These are phyloP conservation scores for Argyresthia goedartella DNA, from an alignment of 2,888 invertebrate species.

Conservation along the genomic window DNA sequence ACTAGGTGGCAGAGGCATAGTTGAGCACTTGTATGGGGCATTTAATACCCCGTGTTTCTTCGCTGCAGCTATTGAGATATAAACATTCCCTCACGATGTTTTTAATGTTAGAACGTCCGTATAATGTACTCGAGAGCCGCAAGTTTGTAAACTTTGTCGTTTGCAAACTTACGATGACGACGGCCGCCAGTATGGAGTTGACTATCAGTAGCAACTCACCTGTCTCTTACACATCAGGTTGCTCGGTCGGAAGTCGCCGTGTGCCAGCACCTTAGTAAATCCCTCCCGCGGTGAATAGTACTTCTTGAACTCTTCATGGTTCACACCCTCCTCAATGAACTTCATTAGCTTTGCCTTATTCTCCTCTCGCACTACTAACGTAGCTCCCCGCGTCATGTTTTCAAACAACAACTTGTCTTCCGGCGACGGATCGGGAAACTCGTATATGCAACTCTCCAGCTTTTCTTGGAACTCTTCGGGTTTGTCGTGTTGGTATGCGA, in stretches of 20 bases:
- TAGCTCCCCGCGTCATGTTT: conserved; percentile 10
- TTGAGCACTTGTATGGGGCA: too few species aligned
- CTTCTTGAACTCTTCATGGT: conserved; percentile 10
- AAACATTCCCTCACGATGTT: too few species aligned
- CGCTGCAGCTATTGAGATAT: too few species aligned
- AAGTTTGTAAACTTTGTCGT: too few species aligned
- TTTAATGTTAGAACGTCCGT: too few species aligned
- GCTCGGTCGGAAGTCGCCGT: conserved; percentile 37
- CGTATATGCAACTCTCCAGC: conserved; percentile 15
- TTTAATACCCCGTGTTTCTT: too few species aligned
- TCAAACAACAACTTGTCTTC: conserved; percentile 10
- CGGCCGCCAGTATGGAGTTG: too few species aligned
- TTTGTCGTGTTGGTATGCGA: conserved; percentile 23
- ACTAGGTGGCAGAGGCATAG: too few species aligned
- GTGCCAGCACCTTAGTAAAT: conserved; percentile 18
- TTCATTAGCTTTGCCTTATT: conserved; percentile 19
- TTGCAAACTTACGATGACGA: too few species aligned
- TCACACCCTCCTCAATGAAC: conserved; percentile 14
- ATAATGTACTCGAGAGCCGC: too few species aligned
- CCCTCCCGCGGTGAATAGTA: conserved; percentile 14
- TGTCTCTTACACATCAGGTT: conserved; percentile 19
- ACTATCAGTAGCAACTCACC: too few species aligned
- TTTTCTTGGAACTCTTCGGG: conserved; percentile 31
- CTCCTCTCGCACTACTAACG: conserved; percentile 19
- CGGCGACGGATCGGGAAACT: conserved; percentile 6